phyloP scores from a whole-genome alignment of 1,140 invertebrate species.

The Sycophaga agraensis region DNA sequence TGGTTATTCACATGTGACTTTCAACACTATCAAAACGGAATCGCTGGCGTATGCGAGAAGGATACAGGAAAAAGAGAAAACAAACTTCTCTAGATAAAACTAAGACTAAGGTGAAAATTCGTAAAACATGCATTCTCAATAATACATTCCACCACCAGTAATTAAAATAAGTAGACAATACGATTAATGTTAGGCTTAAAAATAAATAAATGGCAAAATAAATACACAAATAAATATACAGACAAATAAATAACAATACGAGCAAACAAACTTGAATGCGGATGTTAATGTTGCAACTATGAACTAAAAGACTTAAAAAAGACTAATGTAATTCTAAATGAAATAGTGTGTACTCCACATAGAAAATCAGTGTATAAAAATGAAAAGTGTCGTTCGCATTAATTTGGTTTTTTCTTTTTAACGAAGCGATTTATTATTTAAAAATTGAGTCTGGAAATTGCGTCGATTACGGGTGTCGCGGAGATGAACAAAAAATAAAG shows the following conservation, averaged over 20 bases:
- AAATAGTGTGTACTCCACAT: background rate
- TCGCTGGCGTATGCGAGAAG: constrained; percentile 19
- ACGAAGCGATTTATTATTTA: too few relatives aligned
- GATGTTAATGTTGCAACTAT: constrained; percentile 28
- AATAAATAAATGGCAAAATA: constrained; percentile 8
- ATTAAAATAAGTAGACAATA: constrained; percentile 33
- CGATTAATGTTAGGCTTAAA: constrained; percentile 14
- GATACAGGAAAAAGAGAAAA: constrained; percentile 19
- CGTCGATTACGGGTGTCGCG: background rate
- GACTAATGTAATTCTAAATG: background rate
- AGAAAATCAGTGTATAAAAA: background rate
- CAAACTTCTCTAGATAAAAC: constrained; percentile 10
- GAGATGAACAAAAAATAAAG: constrained; percentile 22
- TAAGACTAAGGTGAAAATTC: too few relatives aligned
- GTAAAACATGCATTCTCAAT: constrained; percentile 31
- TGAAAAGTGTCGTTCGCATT: constrained; percentile 5
- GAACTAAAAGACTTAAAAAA: constrained; percentile 6
- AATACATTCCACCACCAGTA: constrained; percentile 50
- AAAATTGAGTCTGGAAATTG: too few relatives aligned
- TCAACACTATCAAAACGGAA: constrained; percentile 1
- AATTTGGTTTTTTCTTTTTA: background rate
- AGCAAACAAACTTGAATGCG: constrained; percentile 34
- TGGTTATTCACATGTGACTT: too few relatives aligned
- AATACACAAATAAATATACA: constrained; percentile 18
- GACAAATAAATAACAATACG: constrained; percentile 33